Base-by-base conservation (phyloP, 2,888 invertebrate genomes). In the Thymelicus lineola region DNA sequence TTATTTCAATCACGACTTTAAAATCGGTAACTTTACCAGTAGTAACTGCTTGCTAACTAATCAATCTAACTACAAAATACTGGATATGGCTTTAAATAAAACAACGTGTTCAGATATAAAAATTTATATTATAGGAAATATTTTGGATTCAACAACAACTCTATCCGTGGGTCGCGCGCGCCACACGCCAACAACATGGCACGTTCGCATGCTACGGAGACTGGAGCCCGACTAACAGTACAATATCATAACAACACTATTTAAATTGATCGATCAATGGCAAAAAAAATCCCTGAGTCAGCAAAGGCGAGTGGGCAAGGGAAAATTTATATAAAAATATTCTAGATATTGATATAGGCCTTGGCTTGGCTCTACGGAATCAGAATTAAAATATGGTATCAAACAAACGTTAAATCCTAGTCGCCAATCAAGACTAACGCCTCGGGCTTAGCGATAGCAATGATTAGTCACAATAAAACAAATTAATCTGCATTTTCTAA, bases 111-210 rank as follows among this genome's bases (percentile, higher is more conserved):
- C 93, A 91, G 93, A 93, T 93, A 93, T 93, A 93, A 93, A 93
- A 93, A 91, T 90, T 92, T 93, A 90, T 93, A 93, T 93, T 93
- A 90, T 93, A 93, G 93, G 93, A 93, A 92, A 93, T 93, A 92
- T 93, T 93, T 93, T 92, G 91, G 88, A 91, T 92, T 91, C 86
- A 92, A 93, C 91, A 91, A 91, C 90, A 89, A 85, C 83, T 83
- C 81, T 83, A 79, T 79, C 81, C 76, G 81, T 73, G 82, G 78
- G 79, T 75, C 75, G 75, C 74, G 72, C 77, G 77, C 80, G 83
- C 83, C 81, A 82, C 81, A 82, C 85, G 81, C 79, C 81, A 73
- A 65, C 71, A 74, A 68, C 77, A 91, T 92, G 92, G 91, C 92
- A 92, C 91, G 20, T 46, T 57, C 62, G 62, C 12, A 50, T 63